Percentiles rank a stretch among this genome's conserved stretches.
Evolutionary conservation across 2,113 vertebrate species (phyloP).

Genomic region (Ophthalmotilapia sp.): DNA sequence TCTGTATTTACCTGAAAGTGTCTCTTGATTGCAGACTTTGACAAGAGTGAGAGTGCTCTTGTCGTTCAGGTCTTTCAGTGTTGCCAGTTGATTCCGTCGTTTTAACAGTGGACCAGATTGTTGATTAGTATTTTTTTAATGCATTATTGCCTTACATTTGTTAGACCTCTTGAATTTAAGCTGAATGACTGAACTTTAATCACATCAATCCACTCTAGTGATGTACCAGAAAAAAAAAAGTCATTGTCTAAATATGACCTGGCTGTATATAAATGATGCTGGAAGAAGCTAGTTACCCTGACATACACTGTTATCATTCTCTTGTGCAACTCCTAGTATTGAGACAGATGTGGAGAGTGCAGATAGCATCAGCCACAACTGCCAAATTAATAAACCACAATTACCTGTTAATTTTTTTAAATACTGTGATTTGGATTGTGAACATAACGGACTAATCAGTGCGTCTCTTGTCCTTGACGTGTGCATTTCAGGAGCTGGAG

Average conservation of each 20-base stretch:
- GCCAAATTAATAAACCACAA: not conserved
- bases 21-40: not conserved
- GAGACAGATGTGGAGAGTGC: not conserved
- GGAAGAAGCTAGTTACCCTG: not conserved
- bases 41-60: not conserved
- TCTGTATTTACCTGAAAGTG: not conserved
- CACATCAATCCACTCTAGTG: rapidly evolving
- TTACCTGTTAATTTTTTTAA: not conserved
- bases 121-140: not conserved
- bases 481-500: slow-evolving; percentile 80
- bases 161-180: not conserved
- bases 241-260: not conserved
- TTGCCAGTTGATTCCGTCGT: rapidly evolving
- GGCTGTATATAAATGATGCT: rapidly evolving
- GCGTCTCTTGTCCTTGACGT: not conserved
- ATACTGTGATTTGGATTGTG: not conserved
- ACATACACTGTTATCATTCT: not conserved
- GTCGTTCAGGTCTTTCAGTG: not conserved
- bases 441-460: not conserved
- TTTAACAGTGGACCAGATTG: not conserved
- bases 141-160: not conserved
- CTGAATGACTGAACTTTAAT: not conserved
- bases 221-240: too few relatives aligned
- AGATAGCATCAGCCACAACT: not conserved
- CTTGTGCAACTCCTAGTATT: not conserved